phyloP scores from a whole-genome alignment of 2,888 invertebrate species.

The Nasonovia ribisnigri region DNA sequence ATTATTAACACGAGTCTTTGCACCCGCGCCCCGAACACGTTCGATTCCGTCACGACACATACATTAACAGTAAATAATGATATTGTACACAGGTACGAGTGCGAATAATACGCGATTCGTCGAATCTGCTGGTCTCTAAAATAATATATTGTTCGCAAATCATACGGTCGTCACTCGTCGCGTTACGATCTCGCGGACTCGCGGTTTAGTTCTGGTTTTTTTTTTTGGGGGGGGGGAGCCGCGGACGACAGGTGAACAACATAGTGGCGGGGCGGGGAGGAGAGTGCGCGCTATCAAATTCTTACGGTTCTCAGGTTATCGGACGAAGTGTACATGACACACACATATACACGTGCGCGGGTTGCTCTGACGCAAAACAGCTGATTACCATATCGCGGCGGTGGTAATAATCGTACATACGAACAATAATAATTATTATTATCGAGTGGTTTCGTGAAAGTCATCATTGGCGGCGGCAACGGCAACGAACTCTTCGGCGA shows the following conservation, averaged over 20 bases:
- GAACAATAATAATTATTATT: slow-evolving; percentile 8
- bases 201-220: not conserved
- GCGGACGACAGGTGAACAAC: not conserved
- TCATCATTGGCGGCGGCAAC: not conserved
- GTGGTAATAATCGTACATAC: not conserved
- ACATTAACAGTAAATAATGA: not conserved
- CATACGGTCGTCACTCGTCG: not conserved
- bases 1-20: not conserved
- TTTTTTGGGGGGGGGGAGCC: not conserved
- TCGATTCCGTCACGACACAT: not conserved
- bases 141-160: not conserved
- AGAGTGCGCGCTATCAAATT: not conserved
- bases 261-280: not conserved
- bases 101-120: not conserved
- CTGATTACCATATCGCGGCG: slow-evolving; percentile 4
- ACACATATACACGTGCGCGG: not conserved
- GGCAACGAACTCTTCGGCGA: not conserved
- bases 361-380: slow-evolving; percentile 29
- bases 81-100: not conserved
- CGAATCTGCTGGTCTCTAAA: not conserved
- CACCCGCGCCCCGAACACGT: not conserved
- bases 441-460: slow-evolving; percentile 26
- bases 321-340: not conserved
- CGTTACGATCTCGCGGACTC: not conserved
- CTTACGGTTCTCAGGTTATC: not conserved